Evolutionary conservation across 1,140 invertebrate genomes (phyloP).

Genomic region (Anastrepha ludens): DNA sequence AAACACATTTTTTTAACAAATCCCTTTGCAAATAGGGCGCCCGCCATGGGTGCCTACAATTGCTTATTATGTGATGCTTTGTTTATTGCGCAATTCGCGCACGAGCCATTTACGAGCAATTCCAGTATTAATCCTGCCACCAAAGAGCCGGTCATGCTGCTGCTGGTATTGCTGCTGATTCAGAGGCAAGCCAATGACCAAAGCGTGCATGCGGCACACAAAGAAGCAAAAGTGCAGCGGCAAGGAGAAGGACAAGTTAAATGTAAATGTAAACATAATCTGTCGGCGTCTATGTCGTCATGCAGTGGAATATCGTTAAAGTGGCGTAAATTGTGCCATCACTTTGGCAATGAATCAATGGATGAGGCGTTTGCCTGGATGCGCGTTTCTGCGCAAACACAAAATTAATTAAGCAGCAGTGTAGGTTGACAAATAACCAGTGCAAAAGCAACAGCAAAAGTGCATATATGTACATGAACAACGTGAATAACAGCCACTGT

Average conservation of each 20-base stretch:
- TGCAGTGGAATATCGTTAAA: constrained; percentile 12
- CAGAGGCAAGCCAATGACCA: constrained; percentile 3
- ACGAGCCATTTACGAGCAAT: constrained; percentile 34
- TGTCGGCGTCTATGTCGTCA: constrained; percentile 22
- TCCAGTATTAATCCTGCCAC: constrained; percentile 24
- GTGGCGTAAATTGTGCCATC: constrained; percentile 30
- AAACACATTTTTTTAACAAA: constrained; percentile 14
- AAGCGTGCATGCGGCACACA: constrained; percentile 14
- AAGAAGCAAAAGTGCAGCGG: neutral
- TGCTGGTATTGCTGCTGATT: constrained; percentile 20
- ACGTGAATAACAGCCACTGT: neutral
- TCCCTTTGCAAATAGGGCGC: neutral
- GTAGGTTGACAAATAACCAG: constrained; percentile 22
- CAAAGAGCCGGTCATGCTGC: constrained; percentile 32
- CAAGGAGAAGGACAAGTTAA: neutral
- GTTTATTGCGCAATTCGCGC: constrained; percentile 24
- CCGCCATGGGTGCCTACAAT: constrained; percentile 31
- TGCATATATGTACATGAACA: neutral
- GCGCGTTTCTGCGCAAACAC: constrained; percentile 24
- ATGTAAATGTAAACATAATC: constrained; percentile 50
- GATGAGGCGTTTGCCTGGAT: neutral
- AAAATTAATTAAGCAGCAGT: constrained; percentile 40
- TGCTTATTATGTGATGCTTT: neutral
- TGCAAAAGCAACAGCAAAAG: constrained; percentile 18
- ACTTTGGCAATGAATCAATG: constrained; percentile 35